A percentile compares a stretch with the other conserved stretches of the same genome.
Evolutionary conservation across 2,113 vertebrate genomes (phyloP).

Genomic region (Erythrolamprus reginae): DNA sequence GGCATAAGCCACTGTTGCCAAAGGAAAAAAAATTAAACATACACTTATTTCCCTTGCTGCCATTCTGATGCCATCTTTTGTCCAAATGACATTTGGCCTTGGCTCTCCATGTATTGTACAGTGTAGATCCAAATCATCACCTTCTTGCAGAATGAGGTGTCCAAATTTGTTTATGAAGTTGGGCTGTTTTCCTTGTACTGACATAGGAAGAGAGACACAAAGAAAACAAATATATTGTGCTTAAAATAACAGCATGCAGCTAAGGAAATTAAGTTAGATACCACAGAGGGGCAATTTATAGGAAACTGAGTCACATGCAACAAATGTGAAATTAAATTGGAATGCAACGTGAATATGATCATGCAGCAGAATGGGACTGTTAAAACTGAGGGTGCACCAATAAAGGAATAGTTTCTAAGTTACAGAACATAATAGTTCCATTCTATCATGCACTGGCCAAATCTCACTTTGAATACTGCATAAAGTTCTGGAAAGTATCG

Average conservation of each 20-base stretch:
- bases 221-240: neutral
- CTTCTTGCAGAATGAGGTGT: conserved; percentile 48
- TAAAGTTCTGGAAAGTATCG: neutral
- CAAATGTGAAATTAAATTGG: neutral
- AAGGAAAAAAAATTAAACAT: conserved; percentile 33
- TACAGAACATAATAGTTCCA: neutral
- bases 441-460: neutral
- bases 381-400: neutral
- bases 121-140: conserved; percentile 55
- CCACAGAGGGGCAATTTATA: neutral
- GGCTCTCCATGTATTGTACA: conserved; percentile 46
- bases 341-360: neutral
- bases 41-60: conserved; percentile 32
- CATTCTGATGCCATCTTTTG: conserved; percentile 49
- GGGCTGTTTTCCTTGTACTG: conserved; percentile 47
- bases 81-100: conserved; percentile 46
- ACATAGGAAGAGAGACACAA: neutral
- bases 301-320: neutral
- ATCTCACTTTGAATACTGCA: neutral
- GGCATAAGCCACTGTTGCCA: conserved; percentile 11
- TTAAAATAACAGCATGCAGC: neutral
- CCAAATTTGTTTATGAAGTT: conserved; percentile 48
- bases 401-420: neutral
- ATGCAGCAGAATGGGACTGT: neutral
- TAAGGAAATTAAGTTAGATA: neutral